Conservation (phyloP, 2,888 invertebrate species). For the Drosophila cracens region DNA sequence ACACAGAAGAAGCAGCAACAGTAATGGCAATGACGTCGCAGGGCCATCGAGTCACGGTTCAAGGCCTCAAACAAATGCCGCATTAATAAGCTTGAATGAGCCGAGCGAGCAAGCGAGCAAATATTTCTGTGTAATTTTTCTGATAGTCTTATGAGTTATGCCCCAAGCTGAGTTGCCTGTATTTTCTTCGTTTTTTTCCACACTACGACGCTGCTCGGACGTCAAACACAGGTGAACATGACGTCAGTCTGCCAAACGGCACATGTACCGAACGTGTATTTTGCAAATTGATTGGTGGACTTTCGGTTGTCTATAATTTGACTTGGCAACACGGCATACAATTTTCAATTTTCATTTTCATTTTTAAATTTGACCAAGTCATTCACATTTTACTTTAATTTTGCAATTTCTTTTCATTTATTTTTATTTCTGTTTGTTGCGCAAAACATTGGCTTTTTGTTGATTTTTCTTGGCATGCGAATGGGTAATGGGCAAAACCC, state of each 20-base stretch:
- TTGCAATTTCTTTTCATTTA: constrained; percentile 17
- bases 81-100: constrained; percentile 46
- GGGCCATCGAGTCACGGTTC: constrained; percentile 46
- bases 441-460: background rate
- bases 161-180: constrained; percentile 23
- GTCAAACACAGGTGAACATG: constrained; percentile 72
- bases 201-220: constrained; percentile 22
- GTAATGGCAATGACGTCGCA: constrained; percentile 47
- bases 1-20: constrained; percentile 16
- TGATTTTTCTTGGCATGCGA: constrained; percentile 45
- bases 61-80: constrained; percentile 46
- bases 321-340: constrained; percentile 52
- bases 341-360: constrained; percentile 26
- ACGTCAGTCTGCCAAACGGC: constrained; percentile 57
- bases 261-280: constrained; percentile 19
- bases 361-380: constrained; percentile 34
- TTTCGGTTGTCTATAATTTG: constrained; percentile 45
- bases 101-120: constrained; percentile 8
- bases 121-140: constrained; percentile 10
- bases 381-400: constrained; percentile 52
- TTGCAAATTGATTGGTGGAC: constrained; percentile 2
- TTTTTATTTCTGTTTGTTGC: constrained; percentile 7
- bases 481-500: constrained; percentile 43
- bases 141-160: constrained; percentile 6
- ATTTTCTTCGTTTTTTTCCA: constrained; percentile 7